Base-by-base conservation (phyloP, 2,797 vertebrate genomes). In the Mareca strepera region DNA sequence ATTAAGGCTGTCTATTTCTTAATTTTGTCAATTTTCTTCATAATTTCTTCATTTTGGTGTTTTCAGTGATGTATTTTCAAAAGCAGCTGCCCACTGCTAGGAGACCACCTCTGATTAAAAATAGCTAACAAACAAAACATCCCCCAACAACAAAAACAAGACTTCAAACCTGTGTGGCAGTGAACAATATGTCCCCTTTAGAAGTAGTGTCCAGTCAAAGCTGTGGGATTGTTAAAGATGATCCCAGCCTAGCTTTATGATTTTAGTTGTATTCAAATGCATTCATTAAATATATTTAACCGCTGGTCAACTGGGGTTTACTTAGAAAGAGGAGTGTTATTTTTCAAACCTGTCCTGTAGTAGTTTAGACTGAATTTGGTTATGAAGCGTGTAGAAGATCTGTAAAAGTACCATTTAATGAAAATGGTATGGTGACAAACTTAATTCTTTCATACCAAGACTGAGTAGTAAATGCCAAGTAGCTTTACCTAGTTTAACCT, bases 131-230 rank as follows among this genome's bases (percentile, higher is more conserved):
- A 52, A 52, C 25, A 28, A 28, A 9, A 17, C 50, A 16, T 17
- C 25, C 50, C 23, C 13, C 50, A 52, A 9, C 14, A 7, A 23
- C 25, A 69, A 85, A 63, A 77, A 23, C 16, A 20, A n/a, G 1
- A 10, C 50, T 83, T 82, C 44, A 56, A 14, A 35, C 31, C 70
- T 29, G 12, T 75, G 26, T 72, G 41, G 18, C 8, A 22, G 53
- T 58, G 66, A 87, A 73, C n/a, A 74, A 1, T 18, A 75, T 76
- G 37, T 82, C 6, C 1, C 13, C 48, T 0, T 29, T 75, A 44
- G 50, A 90, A 82, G 9, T 26, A 18, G 41, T 60, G 8, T 50
- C 53, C 44, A 37, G 2, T 5, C 0, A 0, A 68, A 33, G 17
- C 81, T 56, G 8, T 60, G 37, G 43, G 44, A 22, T 56, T 77